These are phyloP conservation scores for Vanessa tameamea DNA, from an alignment of 1,140 invertebrate genomes.

Conservation along the genomic window DNA sequence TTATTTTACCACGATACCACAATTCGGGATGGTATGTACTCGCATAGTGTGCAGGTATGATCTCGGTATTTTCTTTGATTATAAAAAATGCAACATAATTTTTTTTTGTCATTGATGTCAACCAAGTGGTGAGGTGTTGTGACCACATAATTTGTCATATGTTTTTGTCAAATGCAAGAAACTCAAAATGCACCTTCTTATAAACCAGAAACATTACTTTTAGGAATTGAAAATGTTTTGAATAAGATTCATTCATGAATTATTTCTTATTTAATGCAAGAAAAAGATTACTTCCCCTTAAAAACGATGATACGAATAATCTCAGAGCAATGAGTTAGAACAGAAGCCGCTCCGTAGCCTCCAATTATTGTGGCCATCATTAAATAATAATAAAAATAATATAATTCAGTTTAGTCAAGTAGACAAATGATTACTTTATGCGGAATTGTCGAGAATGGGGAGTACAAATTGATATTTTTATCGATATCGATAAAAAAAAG, in stretches of 20 bases:
- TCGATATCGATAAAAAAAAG: slow-evolving; percentile 34
- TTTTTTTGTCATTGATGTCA: no score
- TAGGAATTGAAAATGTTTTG: no score
- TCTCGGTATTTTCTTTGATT: no score
- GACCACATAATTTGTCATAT: no score
- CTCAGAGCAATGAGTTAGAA: slow-evolving; percentile 59
- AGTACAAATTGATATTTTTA: slow-evolving; percentile 16
- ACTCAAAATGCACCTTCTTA: no score
- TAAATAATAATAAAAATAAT: slow-evolving; percentile 78
- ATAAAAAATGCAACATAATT: no score
- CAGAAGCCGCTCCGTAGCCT: slow-evolving; percentile 63
- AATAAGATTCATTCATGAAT: not conserved
- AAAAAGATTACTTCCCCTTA: slow-evolving; percentile 50
- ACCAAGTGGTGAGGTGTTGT: no score
- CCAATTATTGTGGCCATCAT: slow-evolving; percentile 68
- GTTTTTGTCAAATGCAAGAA: no score
- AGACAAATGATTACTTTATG: slow-evolving; percentile 77
- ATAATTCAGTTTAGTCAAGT: slow-evolving; percentile 80
- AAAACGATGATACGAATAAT: slow-evolving; percentile 64
- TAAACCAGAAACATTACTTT: no score
- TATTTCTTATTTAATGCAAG: not conserved
- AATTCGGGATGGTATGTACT: no score
- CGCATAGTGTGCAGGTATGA: no score
- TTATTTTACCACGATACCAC: not conserved
- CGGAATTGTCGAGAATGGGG: slow-evolving; percentile 43